Base-by-base conservation (phyloP, 2,113 vertebrate species). In the Leuciscus idus region DNA sequence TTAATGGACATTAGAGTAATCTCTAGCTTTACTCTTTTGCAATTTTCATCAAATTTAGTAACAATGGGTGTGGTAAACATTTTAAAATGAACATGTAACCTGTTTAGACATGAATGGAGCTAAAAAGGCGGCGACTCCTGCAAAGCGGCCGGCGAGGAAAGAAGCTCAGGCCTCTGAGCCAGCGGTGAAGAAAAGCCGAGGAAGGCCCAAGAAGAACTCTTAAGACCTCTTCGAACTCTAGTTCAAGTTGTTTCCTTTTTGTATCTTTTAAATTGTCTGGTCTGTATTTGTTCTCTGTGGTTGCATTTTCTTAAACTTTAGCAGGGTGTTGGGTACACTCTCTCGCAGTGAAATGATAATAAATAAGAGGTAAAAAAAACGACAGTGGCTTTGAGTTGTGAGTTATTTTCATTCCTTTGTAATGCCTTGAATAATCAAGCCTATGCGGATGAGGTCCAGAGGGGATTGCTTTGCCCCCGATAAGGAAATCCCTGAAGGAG, bases 341-440 rank as follows among this genome's bases (percentile, higher is more conserved):
- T 85, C 72, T 89, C 28, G 72, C 33, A 77, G 81, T 88, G 86
- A 86, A 84, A 90, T 85, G 52, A 66, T 88, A 94, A 93, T 94
- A 94, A 94, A 91, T 88, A 88, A 66, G 76, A 39, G 26, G 36
- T 48, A 77, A 76, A 86, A 81, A 89, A 86, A 81, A 50, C 23
- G 74, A 83, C 48, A 66, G 77, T 85, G 84, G 82, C 83, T 88
- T 86, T 85, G 87, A 89, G 87, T 89, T 57, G 68, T 72, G 80
- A 87, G 88, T 90, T 88, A 88, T 90, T 90, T 90, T 89, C 87
- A 89, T 88, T 85, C 84, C 88, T 90, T 88, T 90, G 86, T 90
- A 89, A 87, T 86, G 84, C 84, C 85, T 88, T 87, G 82, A 89
- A 88, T 88, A 90, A 90, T 90, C 89, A 88, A 75, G 78, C 70